These are phyloP conservation scores for Nudaria mundana DNA, from an alignment of 2,888 invertebrate genomes.

Conservation along the genomic window DNA sequence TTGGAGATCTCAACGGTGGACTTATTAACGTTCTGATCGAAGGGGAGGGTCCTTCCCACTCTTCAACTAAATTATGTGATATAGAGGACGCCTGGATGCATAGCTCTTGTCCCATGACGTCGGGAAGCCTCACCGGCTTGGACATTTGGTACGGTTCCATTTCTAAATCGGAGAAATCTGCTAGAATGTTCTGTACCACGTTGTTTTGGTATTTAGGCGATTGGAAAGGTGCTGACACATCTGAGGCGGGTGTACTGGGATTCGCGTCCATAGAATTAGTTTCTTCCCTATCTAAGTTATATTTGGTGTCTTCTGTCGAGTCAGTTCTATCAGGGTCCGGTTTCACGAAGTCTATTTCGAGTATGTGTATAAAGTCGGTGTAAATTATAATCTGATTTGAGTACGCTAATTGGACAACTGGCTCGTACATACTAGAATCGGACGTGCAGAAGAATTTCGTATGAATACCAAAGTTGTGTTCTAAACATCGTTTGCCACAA, in stretches of 20 bases:
- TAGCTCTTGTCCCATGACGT: constrained; percentile 72
- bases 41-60: constrained; percentile 76
- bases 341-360: constrained; percentile 82
- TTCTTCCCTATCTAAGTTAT: constrained; percentile 60
- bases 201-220: constrained; percentile 79
- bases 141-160: constrained; percentile 74
- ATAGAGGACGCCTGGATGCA: constrained; percentile 73
- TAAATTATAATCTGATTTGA: constrained; percentile 90
- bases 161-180: constrained; percentile 83
- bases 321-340: constrained; percentile 61
- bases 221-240: constrained; percentile 67
- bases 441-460: constrained; percentile 95
- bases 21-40: constrained; percentile 73
- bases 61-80: constrained; percentile 73
- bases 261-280: constrained; percentile 57
- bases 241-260: constrained; percentile 63
- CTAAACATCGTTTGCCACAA: constrained; percentile 87
- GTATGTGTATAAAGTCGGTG: constrained; percentile 92
- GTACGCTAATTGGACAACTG: constrained; percentile 85
- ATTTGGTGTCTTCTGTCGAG: constrained; percentile 54
- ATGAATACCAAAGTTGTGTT: constrained; percentile 95
- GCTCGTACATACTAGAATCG: constrained; percentile 89
- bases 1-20: constrained; percentile 69
- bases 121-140: constrained; percentile 65
- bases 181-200: constrained; percentile 82